Evolutionary conservation across 1,140 invertebrate genomes (phyloP), one percentile per base, ranked within the genome.

Genomic region (Drosophila biarmipes): DNA sequence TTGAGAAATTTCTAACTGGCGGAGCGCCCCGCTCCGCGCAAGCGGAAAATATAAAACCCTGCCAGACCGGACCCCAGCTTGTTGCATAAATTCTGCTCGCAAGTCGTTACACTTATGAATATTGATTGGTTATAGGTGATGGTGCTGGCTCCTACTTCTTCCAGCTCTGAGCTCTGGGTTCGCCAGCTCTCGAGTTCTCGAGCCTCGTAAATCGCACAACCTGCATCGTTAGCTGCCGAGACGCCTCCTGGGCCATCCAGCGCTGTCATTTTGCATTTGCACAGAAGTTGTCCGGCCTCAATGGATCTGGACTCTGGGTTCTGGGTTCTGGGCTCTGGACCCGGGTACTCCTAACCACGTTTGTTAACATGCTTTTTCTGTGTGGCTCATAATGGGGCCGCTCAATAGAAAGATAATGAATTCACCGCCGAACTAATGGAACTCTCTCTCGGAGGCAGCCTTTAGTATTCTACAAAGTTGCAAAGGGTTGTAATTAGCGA

Each of bases 1-100:
- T 81, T 87, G 81, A 86, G 81, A 74, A 81, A 81, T 87, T 71
- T 87, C 78, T 81, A 86, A 86, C 81, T 87, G 73, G 10, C 71
- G 49, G 24, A 21, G 2, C 31, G n/a, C 35, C 43, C 29, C 14
- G 45, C 35, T 42, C 56, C 45, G 11, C 31, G 19, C n/a, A 17
- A 24, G 11, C 4, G 19, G 21, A 46, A 46, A 46, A 46, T 5
- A 15, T 14, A 52, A 64, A 51, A 63, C 46, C 59, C 61, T 31
- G 49, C 63, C 62, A 55, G 66, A 69, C 66, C 40, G 29, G 49
- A 69, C 63, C 40, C 17, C 40, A 46, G 42, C 37, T 62, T 59
- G 53, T 59, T 66, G 75, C 80, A 79, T 59, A 79, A 84, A 82
- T 78, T 82, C 49, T 53, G 72, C 57, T 62, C 27, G 43, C 58